These are phyloP conservation scores for Tipula helvola DNA, from an alignment of 2,888 invertebrate genomes.

Conservation along the genomic window DNA sequence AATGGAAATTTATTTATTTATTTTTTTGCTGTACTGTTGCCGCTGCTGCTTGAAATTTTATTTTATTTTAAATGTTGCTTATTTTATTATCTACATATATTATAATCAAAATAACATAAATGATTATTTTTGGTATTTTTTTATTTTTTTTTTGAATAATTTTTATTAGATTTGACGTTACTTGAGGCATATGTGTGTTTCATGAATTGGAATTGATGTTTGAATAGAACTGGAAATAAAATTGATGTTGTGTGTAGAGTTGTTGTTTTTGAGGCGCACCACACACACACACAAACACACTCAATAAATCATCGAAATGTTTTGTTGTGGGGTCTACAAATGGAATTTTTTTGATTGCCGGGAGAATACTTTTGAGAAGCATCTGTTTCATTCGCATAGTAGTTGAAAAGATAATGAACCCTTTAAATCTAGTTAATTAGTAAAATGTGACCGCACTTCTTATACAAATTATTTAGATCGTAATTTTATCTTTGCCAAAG, in stretches of 20 bases:
- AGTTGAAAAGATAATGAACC: no score
- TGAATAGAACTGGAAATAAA: background rate
- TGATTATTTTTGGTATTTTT: background rate
- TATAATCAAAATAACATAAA: background rate
- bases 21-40: background rate
- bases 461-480: no score
- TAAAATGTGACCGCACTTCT: no score
- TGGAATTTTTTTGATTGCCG: background rate
- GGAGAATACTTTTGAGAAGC: no score
- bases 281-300: background rate
- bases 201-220: background rate
- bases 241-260: background rate
- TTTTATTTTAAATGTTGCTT: background rate
- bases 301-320: background rate
- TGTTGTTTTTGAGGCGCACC: background rate
- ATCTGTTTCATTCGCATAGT: no score
- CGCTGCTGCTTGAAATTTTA: background rate
- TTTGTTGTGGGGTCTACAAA: background rate
- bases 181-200: background rate
- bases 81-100: background rate
- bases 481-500: no score
- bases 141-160: background rate
- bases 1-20: background rate
- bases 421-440: no score
- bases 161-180: background rate